A percentile compares a stretch with the other conserved stretches of the same genome.
Conservation (phyloP, 2,113 vertebrate species). For the Tinamus guttatus region DNA sequence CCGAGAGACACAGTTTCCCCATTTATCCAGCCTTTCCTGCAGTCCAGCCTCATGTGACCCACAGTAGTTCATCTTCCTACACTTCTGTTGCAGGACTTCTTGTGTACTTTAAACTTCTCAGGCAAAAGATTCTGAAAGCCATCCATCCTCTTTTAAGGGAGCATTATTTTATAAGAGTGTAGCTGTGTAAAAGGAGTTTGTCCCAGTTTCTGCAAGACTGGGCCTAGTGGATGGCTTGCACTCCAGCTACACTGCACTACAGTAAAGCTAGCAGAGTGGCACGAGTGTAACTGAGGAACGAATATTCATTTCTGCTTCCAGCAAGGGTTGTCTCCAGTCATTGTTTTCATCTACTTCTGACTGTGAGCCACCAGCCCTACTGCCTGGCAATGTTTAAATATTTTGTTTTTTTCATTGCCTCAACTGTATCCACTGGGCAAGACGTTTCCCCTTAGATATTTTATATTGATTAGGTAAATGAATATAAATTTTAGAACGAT, state of each 20-base stretch:
- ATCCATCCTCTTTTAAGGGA: background rate
- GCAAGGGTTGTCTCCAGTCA: background rate
- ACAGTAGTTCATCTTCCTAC: background rate
- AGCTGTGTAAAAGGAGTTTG: background rate
- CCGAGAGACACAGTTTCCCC: background rate
- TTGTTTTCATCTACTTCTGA: constrained; percentile 52
- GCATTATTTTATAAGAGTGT: background rate
- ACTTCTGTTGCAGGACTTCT: background rate
- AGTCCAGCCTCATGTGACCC: background rate
- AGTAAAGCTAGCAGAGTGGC: background rate
- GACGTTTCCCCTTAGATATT: constrained; percentile 41
- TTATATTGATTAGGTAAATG: constrained; percentile 65
- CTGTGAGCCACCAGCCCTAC: constrained; percentile 30
- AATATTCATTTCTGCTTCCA: constrained; percentile 27
- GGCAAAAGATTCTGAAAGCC: background rate
- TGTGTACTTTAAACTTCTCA: background rate
- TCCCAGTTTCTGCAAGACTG: background rate
- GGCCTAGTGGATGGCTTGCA: background rate
- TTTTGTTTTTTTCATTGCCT: constrained; percentile 48
- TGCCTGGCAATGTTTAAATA: constrained; percentile 32
- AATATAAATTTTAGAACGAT: constrained; percentile 52
- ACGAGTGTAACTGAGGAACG: constrained; percentile 9
- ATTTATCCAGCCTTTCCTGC: background rate
- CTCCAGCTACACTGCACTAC: background rate
- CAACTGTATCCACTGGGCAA: constrained; percentile 34